These are phyloP conservation scores for Hyperoplus immaculatus DNA, from an alignment of 2,797 vertebrate genomes.

Conservation along the genomic window DNA sequence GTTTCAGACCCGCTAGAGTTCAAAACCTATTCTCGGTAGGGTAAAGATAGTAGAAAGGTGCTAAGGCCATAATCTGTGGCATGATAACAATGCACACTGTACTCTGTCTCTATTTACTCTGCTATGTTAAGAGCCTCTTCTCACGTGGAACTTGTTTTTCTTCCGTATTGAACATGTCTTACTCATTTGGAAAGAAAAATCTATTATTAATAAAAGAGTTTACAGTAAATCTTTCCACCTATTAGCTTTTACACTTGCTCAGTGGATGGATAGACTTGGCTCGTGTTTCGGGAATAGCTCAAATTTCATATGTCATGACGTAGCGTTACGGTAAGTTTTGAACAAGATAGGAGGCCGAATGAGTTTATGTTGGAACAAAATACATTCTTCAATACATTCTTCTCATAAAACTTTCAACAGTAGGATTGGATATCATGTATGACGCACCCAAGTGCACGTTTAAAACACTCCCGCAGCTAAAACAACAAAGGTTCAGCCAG, in stretches of 20 bases:
- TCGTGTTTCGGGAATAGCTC: background rate
- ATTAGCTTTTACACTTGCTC: background rate
- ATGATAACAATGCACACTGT: background rate
- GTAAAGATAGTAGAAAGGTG: conserved; percentile 18
- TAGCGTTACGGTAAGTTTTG: background rate
- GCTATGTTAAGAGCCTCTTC: background rate
- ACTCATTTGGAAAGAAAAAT: background rate
- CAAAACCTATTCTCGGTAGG: conserved; percentile 7
- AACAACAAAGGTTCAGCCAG: background rate
- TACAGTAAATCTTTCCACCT: background rate
- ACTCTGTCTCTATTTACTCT: background rate
- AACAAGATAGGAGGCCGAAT: background rate
- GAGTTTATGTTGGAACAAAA: background rate
- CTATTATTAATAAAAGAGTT: background rate
- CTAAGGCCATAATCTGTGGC: background rate
- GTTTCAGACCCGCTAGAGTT: conserved; percentile 8
- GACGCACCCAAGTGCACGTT: background rate
- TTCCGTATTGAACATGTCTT: background rate
- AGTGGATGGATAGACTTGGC: background rate
- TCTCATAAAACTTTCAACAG: background rate
- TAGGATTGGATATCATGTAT: background rate
- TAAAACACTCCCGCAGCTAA: background rate
- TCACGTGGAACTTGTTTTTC: background rate
- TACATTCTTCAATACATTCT: background rate
- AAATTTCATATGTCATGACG: background rate